Conservation (phyloP, 37 sponge, comb jelly and placozoan genomes). For the Corticium candelabrum region DNA sequence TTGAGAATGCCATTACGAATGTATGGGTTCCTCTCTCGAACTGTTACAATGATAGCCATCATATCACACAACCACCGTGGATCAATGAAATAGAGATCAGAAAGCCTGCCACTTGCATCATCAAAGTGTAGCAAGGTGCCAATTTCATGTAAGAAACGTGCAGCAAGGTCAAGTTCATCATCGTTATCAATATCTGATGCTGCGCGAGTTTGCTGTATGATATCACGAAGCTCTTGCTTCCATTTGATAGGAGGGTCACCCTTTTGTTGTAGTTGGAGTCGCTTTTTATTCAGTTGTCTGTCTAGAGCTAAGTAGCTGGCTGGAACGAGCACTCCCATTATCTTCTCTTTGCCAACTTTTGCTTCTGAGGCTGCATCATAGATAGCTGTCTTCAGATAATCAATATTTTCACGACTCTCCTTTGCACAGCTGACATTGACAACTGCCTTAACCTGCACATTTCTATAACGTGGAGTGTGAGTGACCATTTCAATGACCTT, state of each 20-base stretch:
- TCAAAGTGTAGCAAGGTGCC: constrained; percentile 82
- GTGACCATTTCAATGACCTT: constrained; percentile 26
- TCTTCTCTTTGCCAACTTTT: constrained; percentile 26
- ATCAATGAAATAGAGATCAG: constrained; percentile 77
- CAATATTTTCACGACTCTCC: constrained; percentile 45
- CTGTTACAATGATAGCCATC: constrained; percentile 68
- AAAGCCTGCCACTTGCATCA: constrained; percentile 61
- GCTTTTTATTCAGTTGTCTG: constrained; percentile 40
- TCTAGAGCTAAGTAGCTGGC: constrained; percentile 78
- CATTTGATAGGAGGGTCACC: constrained; percentile 59
- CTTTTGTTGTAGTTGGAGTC: constrained; percentile 41
- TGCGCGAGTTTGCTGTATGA: constrained; percentile 39
- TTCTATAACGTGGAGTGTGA: constrained; percentile 9
- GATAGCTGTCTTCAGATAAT: constrained; percentile 62
- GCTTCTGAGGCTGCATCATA: constrained; percentile 65
- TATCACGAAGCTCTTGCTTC: constrained; percentile 46
- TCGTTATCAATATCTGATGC: constrained; percentile 59
- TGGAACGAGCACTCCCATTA: constrained; percentile 79
- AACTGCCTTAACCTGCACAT: constrained; percentile 42
- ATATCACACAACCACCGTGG: constrained; percentile 85
- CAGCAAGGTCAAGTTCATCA: constrained; percentile 69
- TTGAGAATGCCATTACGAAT: constrained; percentile 59
- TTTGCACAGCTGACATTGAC: constrained; percentile 46
- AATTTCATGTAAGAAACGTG: constrained; percentile 65
- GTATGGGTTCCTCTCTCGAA: constrained; percentile 63